Evolutionary conservation across 2,797 vertebrate genomes (phyloP), one percentile per base, ranked within the genome.

Genomic region (Thalassophryne amazonica): DNA sequence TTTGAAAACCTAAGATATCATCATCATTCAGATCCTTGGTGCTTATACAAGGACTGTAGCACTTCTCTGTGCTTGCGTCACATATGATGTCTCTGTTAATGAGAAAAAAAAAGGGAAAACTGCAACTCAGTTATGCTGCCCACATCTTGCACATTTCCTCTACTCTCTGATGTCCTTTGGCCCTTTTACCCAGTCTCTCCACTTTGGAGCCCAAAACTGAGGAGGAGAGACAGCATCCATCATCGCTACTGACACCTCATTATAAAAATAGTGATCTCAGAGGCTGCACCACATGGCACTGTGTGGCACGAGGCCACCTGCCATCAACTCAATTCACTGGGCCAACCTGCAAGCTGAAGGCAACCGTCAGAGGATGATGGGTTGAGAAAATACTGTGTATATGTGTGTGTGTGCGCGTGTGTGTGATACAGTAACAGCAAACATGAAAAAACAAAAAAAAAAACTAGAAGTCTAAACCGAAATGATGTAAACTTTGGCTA

Each of bases 161-260:
- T 10, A 23, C 56, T 10, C 14, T 43, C 42, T 12, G 38, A 43
- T 48, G 60, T 58, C 54, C 57, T 41, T 6, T n/a, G 11, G 16
- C 20, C 31, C 5, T 4, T 29, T 37, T 31, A 48, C 55, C 60
- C 45, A 49, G 29, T 37, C 35, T 10, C 29, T 14, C 45, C 33
- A 33, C 46, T 43, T 64, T 3, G 5, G 64, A 60, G 50, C 42
- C 55, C 51, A 42, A 14, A 30, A 42, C 7, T 6, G 36, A 60
- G 64, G 34, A 38, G 45, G 41, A 35, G 27, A 32, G 40, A 45
- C 46, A 33, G 54, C 61, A 53, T 68, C 59, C 27, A 38, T 78
- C 49, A 62, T 61, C 42, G 34, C 37, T 6, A 46, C 6, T 52
- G 72, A 57, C 67, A 41, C 53, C 30, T 78, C 53, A 45, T 82